Evolutionary conservation across 2,888 invertebrate species (phyloP), one percentile per base, ranked within the genome.

Genomic region (Apamea sordens): DNA sequence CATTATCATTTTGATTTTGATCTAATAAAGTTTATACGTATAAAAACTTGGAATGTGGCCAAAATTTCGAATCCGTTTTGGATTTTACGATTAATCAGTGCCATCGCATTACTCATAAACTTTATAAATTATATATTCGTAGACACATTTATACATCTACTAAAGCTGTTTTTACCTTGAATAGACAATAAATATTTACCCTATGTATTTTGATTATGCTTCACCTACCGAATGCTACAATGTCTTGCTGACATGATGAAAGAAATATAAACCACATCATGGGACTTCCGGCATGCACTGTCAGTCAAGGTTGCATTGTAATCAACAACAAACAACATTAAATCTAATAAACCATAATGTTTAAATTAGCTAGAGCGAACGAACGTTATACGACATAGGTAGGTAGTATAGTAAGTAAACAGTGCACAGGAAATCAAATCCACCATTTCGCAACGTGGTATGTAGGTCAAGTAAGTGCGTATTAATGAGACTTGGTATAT

Each of bases 401-500:
- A 76, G 70, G 61, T 76, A 76, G 67, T 71, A 10, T 56, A 56
- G 24, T 50, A 80, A 85, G 79, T 81, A 82, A 87, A 86, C 80
- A 87, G 83, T 71, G 79, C 89, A 88, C 87, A 89, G 89, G 87
- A 88, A 88, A 86, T 86, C 82, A 87, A 87, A 84, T 89, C 73
- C 77, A 88, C 79, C 77, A 88, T 92, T 92, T 92, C 79, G 92
- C 91, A 92, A 92, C 90, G 86, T 68, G 74, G 88, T 88, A 94
- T 92, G 90, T 94, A 88, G 93, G 93, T 91, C 93, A 93, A 92
- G 90, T 90, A 90, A 92, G 89, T 90, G 89, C 77, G 88, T 89
- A 84, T 86, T 90, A 92, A 90, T 88, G 89, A 92, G 90, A 89
- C 89, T 88, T 84, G 85, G 88, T 89, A 84, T 73, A 79, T 88